A percentile compares a stretch with the other conserved stretches of the same genome.
These are phyloP conservation scores for Wiebesia pumilae DNA, from an alignment of 1,140 invertebrate species.

Conservation along the genomic window DNA sequence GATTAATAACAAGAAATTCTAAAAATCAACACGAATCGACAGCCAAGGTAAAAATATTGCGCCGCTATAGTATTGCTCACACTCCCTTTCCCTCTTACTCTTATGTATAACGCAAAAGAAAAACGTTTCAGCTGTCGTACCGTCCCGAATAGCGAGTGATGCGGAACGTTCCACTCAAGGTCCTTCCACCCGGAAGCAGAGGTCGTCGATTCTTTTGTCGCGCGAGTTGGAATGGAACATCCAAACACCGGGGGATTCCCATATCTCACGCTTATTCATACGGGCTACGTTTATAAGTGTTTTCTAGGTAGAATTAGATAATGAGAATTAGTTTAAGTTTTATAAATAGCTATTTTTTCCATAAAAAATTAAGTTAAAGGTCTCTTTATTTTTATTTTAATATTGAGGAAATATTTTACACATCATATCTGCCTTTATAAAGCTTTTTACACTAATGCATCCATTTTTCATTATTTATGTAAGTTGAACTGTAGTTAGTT, in stretches of 20 bases:
- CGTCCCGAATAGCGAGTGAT: constrained; percentile 23
- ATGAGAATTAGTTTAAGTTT: neutral
- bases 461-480: too few relatives aligned
- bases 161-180: constrained; percentile 32
- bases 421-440: too few relatives aligned
- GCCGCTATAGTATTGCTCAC: neutral
- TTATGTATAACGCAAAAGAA: neutral
- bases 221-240: constrained; percentile 4
- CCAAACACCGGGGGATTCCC: neutral
- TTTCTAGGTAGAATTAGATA: neutral
- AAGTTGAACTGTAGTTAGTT: too few relatives aligned
- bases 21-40: neutral
- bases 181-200: constrained; percentile 42
- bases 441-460: neutral
- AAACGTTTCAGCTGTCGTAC: neutral
- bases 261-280: neutral
- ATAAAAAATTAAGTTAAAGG: neutral
- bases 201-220: constrained; percentile 33
- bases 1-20: neutral
- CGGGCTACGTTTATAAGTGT: neutral
- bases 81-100: constrained; percentile 13
- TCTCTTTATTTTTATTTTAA: neutral
- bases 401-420: too few relatives aligned
- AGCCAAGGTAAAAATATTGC: neutral
- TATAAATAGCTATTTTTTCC: neutral